phyloP scores from a whole-genome alignment of 2,888 invertebrate genomes.

The Dryadula phaetusa region DNA sequence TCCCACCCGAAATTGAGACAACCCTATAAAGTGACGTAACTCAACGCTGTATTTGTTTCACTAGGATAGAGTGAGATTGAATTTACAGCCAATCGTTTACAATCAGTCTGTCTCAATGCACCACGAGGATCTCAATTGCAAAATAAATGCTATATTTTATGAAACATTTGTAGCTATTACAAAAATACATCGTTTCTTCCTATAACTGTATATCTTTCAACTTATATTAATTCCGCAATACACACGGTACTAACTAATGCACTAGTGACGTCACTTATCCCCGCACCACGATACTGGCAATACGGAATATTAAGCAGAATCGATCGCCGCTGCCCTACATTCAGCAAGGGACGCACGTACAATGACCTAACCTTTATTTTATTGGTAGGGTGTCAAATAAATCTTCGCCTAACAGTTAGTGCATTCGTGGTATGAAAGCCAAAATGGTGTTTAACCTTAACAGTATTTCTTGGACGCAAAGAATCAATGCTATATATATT shows the following conservation, averaged over 20 bases:
- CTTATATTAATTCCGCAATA: background rate
- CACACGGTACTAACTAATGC: background rate
- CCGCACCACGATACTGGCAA: constrained; percentile 58
- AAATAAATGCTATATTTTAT: too few species aligned
- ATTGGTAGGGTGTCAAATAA: constrained; percentile 51
- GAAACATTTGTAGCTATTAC: too few species aligned
- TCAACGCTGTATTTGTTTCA: too few species aligned
- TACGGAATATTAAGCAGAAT: constrained; percentile 76
- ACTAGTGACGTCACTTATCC: constrained; percentile 47
- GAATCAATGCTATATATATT: constrained; percentile 8
- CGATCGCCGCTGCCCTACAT: constrained; percentile 70
- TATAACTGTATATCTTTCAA: too few species aligned
- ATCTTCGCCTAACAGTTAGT: constrained; percentile 48
- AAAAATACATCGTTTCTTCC: too few species aligned
- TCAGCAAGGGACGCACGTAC: constrained; percentile 47
- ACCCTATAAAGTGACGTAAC: too few species aligned
- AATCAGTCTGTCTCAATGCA: too few species aligned
- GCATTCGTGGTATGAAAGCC: constrained; percentile 51
- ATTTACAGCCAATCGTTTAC: too few species aligned
- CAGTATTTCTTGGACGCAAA: constrained; percentile 15
- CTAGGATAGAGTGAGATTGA: too few species aligned
- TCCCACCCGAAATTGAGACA: too few species aligned
- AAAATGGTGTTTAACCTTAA: constrained; percentile 55
- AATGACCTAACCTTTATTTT: constrained; percentile 48
- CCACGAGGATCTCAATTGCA: too few species aligned